Evolutionary conservation across 2,113 vertebrate species (phyloP), one percentile per base, ranked within the genome.

Genomic region (Fukomys damarensis): DNA sequence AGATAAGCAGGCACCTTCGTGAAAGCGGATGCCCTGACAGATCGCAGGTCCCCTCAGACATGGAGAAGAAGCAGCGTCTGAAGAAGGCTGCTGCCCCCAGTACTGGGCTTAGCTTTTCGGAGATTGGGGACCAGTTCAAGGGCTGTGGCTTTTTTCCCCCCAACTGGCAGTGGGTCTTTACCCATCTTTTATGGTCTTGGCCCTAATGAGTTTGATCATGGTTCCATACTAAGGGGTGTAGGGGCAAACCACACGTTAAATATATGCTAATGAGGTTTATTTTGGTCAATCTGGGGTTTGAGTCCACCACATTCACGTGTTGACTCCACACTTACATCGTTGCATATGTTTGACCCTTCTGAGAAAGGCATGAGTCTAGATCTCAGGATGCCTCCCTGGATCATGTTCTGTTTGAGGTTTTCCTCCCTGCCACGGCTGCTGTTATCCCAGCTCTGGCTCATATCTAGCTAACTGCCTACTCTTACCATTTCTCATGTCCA

Each of bases 401-500:
- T 72, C 7, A 3, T 38, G 12, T 72, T 13, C 28, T 26, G 70
- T 70, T 74, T 74, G 70, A 74, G 70, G 41, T 74, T 74, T 43
- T 43, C 70, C 70, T 43, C 41, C 66, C n/a, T 70, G 66, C 35
- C n/a, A 35, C 66, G 38, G 66, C n/a, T 70, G 19, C 66, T n/a
- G 14, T 16, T 68, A 70, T 38, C n/a, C 38, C 24, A 43, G 70
- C 10, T 43, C 19, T 10, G 7, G 66, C 35, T 68, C 66, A 17
- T n/a, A n/a, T 20, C 35, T 68, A 68, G 66, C 66, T n/a, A 68
- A 68, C 66, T 68, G 16, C 66, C 66, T 68, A 16, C 35, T 20
- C 70, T 4, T 26, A 30, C 6, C 16, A 49, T 20, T 20, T 22
- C n/a, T 3, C 26, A 17, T 0, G 83, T 1, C 43, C 0, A 12